phyloP scores from a whole-genome alignment of 2,888 invertebrate genomes.

The Autographa gamma region DNA sequence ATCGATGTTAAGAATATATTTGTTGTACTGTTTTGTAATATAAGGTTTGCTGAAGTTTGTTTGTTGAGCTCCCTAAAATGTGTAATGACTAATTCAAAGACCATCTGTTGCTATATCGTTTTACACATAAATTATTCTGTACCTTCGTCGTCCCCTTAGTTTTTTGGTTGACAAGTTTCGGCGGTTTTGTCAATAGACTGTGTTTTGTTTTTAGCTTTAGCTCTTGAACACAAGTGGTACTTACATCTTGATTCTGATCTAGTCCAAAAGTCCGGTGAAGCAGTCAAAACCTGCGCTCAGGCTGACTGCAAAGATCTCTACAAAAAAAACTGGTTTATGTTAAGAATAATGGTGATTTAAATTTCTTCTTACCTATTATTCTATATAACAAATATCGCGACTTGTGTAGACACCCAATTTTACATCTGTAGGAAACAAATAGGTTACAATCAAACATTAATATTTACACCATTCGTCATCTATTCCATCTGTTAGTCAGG shows the following conservation, averaged over 20 bases:
- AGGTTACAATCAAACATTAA: conserved; percentile 1
- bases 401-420: too few species aligned
- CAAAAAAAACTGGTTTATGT: too few species aligned
- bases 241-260: too few species aligned
- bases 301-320: too few species aligned
- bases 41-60: neutral
- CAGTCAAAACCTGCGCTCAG: too few species aligned
- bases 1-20: neutral
- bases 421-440: neutral
- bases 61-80: neutral
- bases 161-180: neutral
- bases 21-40: neutral
- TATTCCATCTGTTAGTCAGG: neutral
- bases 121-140: neutral
- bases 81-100: conserved; percentile 4
- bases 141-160: neutral
- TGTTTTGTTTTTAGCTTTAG: neutral
- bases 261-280: too few species aligned
- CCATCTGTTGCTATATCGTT: conserved; percentile 4
- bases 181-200: neutral
- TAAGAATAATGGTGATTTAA: too few species aligned
- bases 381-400: too few species aligned
- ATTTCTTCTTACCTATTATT: too few species aligned
- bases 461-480: neutral
- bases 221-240: too few species aligned